phyloP scores from a whole-genome alignment of 2,888 invertebrate genomes.

The Petrolisthes cinctipes region DNA sequence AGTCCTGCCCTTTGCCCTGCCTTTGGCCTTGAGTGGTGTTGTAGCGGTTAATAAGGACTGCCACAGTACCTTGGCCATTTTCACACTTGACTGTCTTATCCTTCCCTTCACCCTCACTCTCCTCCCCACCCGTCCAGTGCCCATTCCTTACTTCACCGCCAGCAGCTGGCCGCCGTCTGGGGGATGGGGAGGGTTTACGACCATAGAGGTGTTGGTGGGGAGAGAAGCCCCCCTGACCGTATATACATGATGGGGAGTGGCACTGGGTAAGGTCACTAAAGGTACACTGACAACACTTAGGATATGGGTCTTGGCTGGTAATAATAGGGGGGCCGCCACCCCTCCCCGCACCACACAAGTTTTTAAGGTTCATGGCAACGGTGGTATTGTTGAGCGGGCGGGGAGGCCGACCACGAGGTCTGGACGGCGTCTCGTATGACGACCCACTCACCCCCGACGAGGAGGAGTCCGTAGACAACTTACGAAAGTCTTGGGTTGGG shows the following conservation, averaged over 20 bases:
- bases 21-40: constrained; percentile 10
- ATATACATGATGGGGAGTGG: constrained; percentile 5
- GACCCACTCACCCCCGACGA: constrained; percentile 59
- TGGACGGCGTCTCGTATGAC: constrained; percentile 38
- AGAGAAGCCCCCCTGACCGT: constrained; percentile 34
- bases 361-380: constrained; percentile 31
- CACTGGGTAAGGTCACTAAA: neutral
- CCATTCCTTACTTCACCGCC: constrained; percentile 2
- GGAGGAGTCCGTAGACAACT: constrained; percentile 59
- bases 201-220: constrained; percentile 36
- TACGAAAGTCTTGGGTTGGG: constrained; percentile 27
- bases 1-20: neutral
- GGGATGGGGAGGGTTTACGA: constrained; percentile 20
- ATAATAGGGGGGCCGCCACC: neutral
- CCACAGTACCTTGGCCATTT: constrained; percentile 35
- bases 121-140: constrained; percentile 41
- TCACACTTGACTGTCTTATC: constrained; percentile 32
- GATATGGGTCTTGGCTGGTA: neutral
- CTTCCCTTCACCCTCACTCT: constrained; percentile 19
- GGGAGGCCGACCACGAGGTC: neutral
- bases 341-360: constrained; percentile 12
- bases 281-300: constrained; percentile 24
- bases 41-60: constrained; percentile 50
- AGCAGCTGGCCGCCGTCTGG: constrained; percentile 5
- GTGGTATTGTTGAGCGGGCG: neutral